Evolutionary conservation across 2,113 vertebrate species (phyloP).

Genomic region (Syngnathoides biaculeatus): DNA sequence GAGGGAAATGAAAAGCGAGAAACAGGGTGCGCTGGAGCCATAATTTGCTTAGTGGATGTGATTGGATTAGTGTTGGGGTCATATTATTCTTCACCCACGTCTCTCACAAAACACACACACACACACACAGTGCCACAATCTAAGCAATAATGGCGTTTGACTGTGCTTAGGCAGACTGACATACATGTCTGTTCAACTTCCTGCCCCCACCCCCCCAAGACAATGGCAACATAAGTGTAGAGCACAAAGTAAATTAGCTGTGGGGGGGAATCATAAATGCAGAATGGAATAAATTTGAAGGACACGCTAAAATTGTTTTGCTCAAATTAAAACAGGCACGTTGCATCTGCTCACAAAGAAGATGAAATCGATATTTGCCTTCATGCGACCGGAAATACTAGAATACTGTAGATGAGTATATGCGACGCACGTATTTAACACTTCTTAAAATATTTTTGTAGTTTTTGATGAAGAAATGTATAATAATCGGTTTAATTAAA

Average conservation of each 20-base stretch:
- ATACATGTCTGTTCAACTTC: conserved; percentile 12
- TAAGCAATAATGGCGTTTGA: conserved; percentile 47
- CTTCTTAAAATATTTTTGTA: not conserved
- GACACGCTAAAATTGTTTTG: not conserved
- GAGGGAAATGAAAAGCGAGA: conserved; percentile 28
- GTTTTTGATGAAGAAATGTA: not conserved
- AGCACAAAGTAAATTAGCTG: conserved; percentile 8
- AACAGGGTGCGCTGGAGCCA: conserved; percentile 18
- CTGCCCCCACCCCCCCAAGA: conserved; percentile 2
- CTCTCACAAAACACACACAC: conserved; percentile 22
- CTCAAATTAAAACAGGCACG: not conserved
- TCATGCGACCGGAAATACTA: not conserved
- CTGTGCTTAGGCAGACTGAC: conserved; percentile 18
- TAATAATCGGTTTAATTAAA: too few relatives aligned
- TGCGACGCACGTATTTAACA: not conserved
- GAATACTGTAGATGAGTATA: not conserved
- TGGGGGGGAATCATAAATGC: too few relatives aligned
- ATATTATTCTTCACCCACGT: conserved; percentile 51
- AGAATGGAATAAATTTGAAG: not conserved
- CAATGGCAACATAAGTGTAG: conserved; percentile 9
- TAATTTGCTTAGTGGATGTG: conserved; percentile 64
- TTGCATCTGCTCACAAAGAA: not conserved
- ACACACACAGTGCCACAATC: conserved; percentile 38
- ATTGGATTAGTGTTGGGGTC: conserved; percentile 59
- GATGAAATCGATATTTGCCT: not conserved